Percentiles rank a stretch among this genome's conserved stretches.
phyloP scores from a whole-genome alignment of 2,888 invertebrate species.

The Timema podura region DNA sequence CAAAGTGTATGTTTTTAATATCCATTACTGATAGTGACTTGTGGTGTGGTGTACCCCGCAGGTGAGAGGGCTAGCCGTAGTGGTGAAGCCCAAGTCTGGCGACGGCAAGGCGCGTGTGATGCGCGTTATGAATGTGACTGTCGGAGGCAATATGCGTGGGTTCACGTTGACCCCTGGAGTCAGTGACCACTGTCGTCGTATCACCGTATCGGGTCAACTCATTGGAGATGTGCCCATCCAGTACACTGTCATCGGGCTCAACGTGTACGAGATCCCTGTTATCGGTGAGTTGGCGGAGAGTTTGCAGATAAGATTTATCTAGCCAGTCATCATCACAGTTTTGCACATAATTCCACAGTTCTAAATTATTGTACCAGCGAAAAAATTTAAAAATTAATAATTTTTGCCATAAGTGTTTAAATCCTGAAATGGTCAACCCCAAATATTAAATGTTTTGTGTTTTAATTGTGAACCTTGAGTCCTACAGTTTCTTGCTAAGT shows the following conservation, averaged over 20 bases:
- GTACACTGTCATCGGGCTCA: constrained; percentile 61
- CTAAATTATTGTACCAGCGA: no score
- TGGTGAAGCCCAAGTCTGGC: constrained; percentile 38
- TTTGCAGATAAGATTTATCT: no score
- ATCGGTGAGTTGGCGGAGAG: constrained; percentile 52
- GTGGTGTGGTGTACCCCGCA: constrained; percentile 42
- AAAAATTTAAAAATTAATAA: no score
- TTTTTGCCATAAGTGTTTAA: no score
- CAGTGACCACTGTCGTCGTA: constrained; percentile 57
- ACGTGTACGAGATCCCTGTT: constrained; percentile 64
- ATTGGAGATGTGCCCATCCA: constrained; percentile 63
- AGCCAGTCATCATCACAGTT: no score
- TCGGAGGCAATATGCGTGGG: constrained; percentile 53
- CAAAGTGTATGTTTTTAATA: no score
- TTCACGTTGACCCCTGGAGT: constrained; percentile 62
- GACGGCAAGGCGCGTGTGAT: constrained; percentile 51
- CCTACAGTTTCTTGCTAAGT: no score
- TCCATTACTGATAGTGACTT: no score
- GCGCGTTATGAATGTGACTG: constrained; percentile 56
- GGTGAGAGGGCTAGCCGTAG: constrained; percentile 55
- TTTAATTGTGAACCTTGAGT: no score
- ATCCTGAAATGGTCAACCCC: no score
- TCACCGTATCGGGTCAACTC: constrained; percentile 57
- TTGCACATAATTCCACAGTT: no score
- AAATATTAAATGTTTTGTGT: no score